Evolutionary conservation across 2,888 invertebrate genomes (phyloP), one percentile per base, ranked within the genome.

Genomic region (Euproctis similis): DNA sequence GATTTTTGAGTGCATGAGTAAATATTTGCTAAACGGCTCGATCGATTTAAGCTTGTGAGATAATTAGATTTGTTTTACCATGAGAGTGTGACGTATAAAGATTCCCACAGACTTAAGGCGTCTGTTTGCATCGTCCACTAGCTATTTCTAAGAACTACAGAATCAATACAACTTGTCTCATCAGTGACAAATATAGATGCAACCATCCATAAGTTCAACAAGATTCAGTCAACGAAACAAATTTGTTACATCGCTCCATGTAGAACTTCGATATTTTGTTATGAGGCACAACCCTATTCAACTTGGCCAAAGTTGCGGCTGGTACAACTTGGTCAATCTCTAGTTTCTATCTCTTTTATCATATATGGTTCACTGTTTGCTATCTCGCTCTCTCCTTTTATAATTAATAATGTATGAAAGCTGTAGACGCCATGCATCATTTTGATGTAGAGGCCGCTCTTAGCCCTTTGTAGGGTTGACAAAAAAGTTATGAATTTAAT

Each of bases 341-440:
- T 48, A 53, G 14, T 31, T 14, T 12, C 8, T 4, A 39, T 30
- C n/a, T 59, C 60, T 32, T 43, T 38, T 26, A 52, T n/a, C 10
- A 12, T 30, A 31, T 46, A 23, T 23, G 22, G 11, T 7, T 23
- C 8, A 24, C 24, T 26, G 46, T 34, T 17, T 30, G 28, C 49
- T 37, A 34, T 66, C 71, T 47, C 58, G 42, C 42, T 71, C 59
- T 26, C 55, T 31, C 59, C 34, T 45, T 53, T 58, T 47, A 68
- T 72, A 73, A 76, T 76, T 76, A 76, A 75, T 76, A 74, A 76
- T 74, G 71, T 69, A 76, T 74, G 72, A 73, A 71, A 65, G 62
- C 67, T 51, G 60, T 62, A 64, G 65, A 59, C 53, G 59, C 69
- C 50, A 68, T 74, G 63, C 59, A 66, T 73, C 74, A 75, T 75